phyloP scores from a whole-genome alignment of 2,888 invertebrate species.

The Encarsia formosa region DNA sequence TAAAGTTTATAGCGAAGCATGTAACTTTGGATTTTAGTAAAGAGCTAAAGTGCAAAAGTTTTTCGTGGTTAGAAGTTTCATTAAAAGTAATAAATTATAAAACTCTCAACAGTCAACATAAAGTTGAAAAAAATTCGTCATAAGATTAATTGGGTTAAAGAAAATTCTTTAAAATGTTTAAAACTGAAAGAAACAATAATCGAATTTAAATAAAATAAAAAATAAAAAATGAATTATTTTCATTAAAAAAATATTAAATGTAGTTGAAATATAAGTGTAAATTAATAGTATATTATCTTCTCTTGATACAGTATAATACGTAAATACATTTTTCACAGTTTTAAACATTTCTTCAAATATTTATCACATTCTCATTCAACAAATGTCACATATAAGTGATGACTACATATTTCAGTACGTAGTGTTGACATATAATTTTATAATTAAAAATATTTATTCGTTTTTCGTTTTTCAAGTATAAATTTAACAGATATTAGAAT shows the following conservation, averaged over 20 bases:
- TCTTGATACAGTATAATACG: conserved; percentile 15
- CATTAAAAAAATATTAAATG: too few species aligned
- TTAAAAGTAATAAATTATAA: too few species aligned
- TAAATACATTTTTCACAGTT: conserved; percentile 25
- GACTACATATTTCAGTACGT: conserved; percentile 1
- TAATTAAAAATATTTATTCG: conserved; percentile 20
- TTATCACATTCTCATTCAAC: conserved; percentile 13
- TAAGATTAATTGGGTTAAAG: neutral
- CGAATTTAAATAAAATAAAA: conserved; percentile 5
- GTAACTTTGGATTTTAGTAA: too few species aligned
- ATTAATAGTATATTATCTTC: too few species aligned
- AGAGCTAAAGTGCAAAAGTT: too few species aligned
- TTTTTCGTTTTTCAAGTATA: too few species aligned
- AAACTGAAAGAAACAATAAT: conserved; percentile 18
- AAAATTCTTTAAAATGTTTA: conserved; percentile 24
- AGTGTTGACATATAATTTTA: conserved; percentile 15
- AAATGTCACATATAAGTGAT: neutral
- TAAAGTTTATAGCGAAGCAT: too few species aligned
- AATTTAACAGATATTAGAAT: conserved; percentile 22
- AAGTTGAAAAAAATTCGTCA: neutral
- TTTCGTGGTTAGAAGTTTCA: too few species aligned
- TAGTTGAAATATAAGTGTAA: too few species aligned
- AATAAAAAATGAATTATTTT: neutral
- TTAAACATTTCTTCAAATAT: conserved; percentile 27
- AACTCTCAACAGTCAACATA: too few species aligned